phyloP scores from a whole-genome alignment of 2,797 vertebrate species.

The Acrossocheilus wenchowensis region DNA sequence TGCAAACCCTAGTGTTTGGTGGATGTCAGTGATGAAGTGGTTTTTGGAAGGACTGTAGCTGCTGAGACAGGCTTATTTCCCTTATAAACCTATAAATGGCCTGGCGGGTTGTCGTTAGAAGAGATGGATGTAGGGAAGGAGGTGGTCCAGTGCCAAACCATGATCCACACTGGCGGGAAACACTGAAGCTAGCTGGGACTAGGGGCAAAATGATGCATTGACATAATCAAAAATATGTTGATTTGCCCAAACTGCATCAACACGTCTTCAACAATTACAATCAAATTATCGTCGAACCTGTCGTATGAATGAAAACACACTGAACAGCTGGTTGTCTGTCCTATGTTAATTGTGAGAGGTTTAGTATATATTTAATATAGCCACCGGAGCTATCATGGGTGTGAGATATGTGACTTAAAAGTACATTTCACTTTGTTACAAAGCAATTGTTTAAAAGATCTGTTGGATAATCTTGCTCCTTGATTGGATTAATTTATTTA shows the following conservation, averaged over 20 bases:
- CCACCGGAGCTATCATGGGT: neutral
- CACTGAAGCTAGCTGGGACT: neutral
- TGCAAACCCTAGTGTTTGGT: constrained; percentile 9
- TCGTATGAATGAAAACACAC: neutral
- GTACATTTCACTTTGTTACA: neutral
- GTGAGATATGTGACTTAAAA: neutral
- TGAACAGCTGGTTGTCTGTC: neutral
- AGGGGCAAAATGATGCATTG: neutral
- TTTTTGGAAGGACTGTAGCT: constrained; percentile 12
- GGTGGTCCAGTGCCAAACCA: neutral
- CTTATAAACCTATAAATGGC: constrained; percentile 26
- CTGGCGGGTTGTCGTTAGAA: constrained; percentile 5
- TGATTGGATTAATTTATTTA: neutral
- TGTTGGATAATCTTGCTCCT: neutral
- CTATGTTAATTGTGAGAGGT: neutral
- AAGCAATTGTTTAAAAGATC: neutral
- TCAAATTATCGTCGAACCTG: neutral
- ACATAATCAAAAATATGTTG: neutral
- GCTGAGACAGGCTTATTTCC: constrained; percentile 27
- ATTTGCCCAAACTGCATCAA: neutral
- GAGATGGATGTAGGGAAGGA: constrained; percentile 22
- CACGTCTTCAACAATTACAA: neutral
- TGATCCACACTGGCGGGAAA: neutral
- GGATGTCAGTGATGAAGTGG: neutral
- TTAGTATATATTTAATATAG: neutral